Evolutionary conservation across 2,888 invertebrate genomes (phyloP).

Genomic region (Cheilosia impressa): DNA sequence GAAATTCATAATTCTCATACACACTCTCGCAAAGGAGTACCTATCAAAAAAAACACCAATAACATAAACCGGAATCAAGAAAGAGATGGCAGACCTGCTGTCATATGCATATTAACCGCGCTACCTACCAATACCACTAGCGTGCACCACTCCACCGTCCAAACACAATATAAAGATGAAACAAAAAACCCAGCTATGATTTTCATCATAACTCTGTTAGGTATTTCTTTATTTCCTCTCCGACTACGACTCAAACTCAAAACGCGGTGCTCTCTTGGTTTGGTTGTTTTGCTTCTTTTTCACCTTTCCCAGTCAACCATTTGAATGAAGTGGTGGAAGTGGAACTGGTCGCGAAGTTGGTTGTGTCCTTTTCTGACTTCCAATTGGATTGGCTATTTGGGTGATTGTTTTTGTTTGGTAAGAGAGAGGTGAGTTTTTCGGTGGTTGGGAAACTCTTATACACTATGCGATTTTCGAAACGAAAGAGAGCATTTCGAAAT

Average conservation of each 20-base stretch:
- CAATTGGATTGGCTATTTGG: constrained; percentile 56
- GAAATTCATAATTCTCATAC: constrained; percentile 77
- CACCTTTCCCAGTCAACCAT: constrained; percentile 48
- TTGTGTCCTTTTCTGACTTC: constrained; percentile 42
- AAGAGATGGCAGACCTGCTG: constrained; percentile 70
- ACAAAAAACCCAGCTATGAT: constrained; percentile 71
- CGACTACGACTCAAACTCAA: neutral
- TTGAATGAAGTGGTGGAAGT: constrained; percentile 7
- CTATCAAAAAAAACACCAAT: constrained; percentile 6
- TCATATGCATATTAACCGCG: constrained; percentile 76
- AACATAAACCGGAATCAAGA: constrained; percentile 29
- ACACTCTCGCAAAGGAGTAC: constrained; percentile 48
- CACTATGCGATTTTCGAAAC: constrained; percentile 19
- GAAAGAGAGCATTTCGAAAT: constrained; percentile 57
- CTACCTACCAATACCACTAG: constrained; percentile 44
- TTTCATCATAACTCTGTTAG: constrained; percentile 73
- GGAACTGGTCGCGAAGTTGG: constrained; percentile 50
- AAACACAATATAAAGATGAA: constrained; percentile 75
- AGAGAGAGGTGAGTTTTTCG: constrained; percentile 37
- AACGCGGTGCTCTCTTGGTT: constrained; percentile 7
- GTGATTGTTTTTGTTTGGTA: neutral
- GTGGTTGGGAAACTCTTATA: constrained; percentile 52
- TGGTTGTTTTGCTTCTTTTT: constrained; percentile 27
- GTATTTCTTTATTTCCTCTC: constrained; percentile 70
- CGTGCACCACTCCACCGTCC: constrained; percentile 45